Evolutionary conservation across 2,888 invertebrate species (phyloP).

Genomic region (Eristalis tenax): DNA sequence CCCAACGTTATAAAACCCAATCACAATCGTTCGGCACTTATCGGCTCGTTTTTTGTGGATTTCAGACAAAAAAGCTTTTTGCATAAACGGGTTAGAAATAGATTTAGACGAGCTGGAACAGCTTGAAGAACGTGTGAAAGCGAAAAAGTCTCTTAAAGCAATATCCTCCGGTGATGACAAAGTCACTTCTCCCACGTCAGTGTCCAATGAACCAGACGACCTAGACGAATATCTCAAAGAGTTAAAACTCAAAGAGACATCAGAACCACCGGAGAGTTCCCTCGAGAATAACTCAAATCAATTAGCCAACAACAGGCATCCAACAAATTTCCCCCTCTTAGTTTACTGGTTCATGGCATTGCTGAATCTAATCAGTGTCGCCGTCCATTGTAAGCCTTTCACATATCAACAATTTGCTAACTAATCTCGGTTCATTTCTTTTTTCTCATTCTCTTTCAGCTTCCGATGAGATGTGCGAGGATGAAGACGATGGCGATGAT

Average conservation of each 20-base stretch:
- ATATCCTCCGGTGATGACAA: background rate
- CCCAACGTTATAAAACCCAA: background rate
- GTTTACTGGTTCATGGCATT: slow-evolving; percentile 80
- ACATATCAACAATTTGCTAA: slow-evolving; percentile 66
- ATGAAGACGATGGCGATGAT: slow-evolving; percentile 69
- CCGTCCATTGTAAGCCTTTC: slow-evolving; percentile 79
- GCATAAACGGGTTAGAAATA: slow-evolving; percentile 81
- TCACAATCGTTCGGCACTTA: background rate
- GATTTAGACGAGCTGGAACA: slow-evolving; percentile 81
- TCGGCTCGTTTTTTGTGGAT: slow-evolving; percentile 70
- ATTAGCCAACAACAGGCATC: slow-evolving; percentile 40
- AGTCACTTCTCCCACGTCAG: background rate
- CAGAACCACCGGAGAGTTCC: slow-evolving; percentile 60
- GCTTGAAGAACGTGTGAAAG: slow-evolving; percentile 79
- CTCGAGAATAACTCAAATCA: slow-evolving; percentile 33
- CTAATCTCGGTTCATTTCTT: slow-evolving; percentile 76
- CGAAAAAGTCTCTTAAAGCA: slow-evolving; percentile 74
- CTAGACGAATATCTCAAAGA: slow-evolving; percentile 80
- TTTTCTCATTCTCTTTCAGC: slow-evolving; percentile 73
- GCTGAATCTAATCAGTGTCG: slow-evolving; percentile 79
- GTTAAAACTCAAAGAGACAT: slow-evolving; percentile 76
- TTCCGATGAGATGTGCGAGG: slow-evolving; percentile 74
- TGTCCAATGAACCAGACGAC: slow-evolving; percentile 75
- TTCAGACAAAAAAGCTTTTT: slow-evolving; percentile 80
- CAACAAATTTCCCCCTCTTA: slow-evolving; percentile 77